Evolutionary conservation across 2,888 invertebrate species (phyloP).

Genomic region (Hypolimnas misippus): DNA sequence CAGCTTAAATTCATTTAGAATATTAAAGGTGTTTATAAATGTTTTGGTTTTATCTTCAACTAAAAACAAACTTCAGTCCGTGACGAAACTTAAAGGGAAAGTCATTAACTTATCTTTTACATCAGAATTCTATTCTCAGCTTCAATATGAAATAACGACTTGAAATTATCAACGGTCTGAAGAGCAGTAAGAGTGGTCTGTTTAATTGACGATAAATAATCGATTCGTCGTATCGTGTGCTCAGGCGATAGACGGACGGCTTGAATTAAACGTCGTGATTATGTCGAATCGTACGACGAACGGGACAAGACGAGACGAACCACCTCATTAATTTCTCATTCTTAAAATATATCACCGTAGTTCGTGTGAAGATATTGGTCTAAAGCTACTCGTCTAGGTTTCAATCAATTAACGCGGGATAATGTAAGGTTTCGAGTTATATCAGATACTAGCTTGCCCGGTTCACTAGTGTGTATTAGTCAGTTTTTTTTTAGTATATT

Average conservation of each 20-base stretch:
- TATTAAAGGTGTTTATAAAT: not conserved
- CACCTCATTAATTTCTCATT: too few species aligned
- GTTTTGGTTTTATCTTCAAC: not conserved
- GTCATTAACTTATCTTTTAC: constrained; percentile 13
- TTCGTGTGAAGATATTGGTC: too few species aligned
- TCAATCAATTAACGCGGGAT: too few species aligned
- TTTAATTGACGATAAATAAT: constrained; percentile 57
- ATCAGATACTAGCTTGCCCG: too few species aligned
- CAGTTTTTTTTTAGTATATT: too few species aligned
- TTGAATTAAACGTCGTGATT: not conserved
- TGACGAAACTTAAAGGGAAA: constrained; percentile 11
- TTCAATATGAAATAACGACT: constrained; percentile 43
- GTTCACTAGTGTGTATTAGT: too few species aligned
- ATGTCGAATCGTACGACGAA: not conserved
- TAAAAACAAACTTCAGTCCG: not conserved
- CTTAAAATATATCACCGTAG: too few species aligned
- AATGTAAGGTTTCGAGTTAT: too few species aligned
- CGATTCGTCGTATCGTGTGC: constrained; percentile 50
- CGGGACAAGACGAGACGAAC: not conserved
- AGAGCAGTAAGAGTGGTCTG: constrained; percentile 49
- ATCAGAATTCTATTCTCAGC: constrained; percentile 29
- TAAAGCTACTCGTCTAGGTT: too few species aligned
- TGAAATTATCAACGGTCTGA: constrained; percentile 52
- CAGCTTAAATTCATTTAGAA: not conserved
- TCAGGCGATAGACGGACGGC: constrained; percentile 8